Evolutionary conservation across 2,888 invertebrate genomes (phyloP).

Genomic region (Serripes groenlandicus): DNA sequence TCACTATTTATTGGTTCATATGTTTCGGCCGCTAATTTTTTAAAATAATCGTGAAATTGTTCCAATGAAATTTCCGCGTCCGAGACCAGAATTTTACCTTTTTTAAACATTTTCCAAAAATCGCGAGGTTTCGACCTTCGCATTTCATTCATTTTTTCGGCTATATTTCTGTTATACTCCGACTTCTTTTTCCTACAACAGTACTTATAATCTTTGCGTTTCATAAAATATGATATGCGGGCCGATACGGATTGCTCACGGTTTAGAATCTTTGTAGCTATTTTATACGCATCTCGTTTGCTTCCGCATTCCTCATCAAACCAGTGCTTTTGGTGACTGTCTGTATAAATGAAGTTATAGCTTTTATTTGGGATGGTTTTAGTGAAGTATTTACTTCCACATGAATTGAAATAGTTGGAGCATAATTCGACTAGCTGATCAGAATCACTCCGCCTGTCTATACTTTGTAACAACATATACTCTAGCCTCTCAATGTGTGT

Average conservation of each 20-base stretch:
- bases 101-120: slow-evolving; percentile 15
- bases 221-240: not conserved
- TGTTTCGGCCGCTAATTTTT: not conserved
- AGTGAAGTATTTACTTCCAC: not conserved
- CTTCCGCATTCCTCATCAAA: slow-evolving; percentile 1
- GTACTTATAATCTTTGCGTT: slow-evolving; percentile 19
- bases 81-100: not conserved
- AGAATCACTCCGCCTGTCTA: not conserved
- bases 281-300: not conserved
- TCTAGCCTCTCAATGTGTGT: not conserved
- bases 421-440: not conserved
- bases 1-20: no score
- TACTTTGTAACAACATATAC: not conserved
- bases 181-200: not conserved
- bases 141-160: slow-evolving; percentile 1
- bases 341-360: not conserved
- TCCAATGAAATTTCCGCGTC: not conserved
- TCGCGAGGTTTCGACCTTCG: not conserved
- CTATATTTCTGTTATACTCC: slow-evolving; percentile 4
- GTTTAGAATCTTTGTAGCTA: not conserved
- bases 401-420: not conserved
- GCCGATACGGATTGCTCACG: not conserved
- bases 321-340: not conserved
- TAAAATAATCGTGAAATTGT: slow-evolving; percentile 11
- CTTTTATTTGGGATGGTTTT: not conserved